These are phyloP conservation scores for Gadus chalcogrammus DNA, from an alignment of 2,113 vertebrate species.

Conservation along the genomic window DNA sequence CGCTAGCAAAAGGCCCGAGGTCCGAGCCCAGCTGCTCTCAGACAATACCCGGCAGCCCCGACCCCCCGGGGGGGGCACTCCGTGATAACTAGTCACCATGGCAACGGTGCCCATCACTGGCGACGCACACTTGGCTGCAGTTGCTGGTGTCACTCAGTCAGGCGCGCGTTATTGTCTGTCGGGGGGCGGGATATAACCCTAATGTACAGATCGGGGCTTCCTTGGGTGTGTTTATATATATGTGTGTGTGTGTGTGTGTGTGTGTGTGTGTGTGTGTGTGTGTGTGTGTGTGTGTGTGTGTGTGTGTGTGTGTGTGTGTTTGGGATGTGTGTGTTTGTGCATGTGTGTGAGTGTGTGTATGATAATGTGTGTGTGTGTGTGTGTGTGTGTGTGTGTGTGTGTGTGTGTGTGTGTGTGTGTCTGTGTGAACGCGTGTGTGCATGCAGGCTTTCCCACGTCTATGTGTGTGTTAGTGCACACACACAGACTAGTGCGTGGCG, in stretches of 20 bases:
- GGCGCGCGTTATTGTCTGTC: neutral
- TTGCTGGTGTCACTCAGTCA: neutral
- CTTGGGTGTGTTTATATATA: neutral
- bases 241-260: neutral
- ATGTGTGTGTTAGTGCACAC: neutral
- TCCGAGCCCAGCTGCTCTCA: neutral
- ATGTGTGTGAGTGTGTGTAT: neutral
- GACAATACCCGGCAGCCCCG: neutral
- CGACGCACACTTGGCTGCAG: neutral
- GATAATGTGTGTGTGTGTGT: neutral
- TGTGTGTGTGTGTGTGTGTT: neutral
- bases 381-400: neutral
- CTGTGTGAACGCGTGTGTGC: neutral
- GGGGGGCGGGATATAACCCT: neutral
- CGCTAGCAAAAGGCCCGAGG: neutral
- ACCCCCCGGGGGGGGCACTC: too few relatives aligned
- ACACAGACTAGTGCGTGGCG: too few relatives aligned
- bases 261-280: neutral
- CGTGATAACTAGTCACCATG: neutral
- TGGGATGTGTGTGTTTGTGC: neutral
- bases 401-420: neutral
- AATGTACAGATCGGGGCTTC: neutral
- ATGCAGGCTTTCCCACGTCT: neutral
- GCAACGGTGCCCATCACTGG: neutral
- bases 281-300: neutral